Percentiles rank a stretch among this genome's conserved stretches.
Evolutionary conservation across 53 echinoderm and acorn worm genomes (phyloP).

Genomic region (Luidia sarsii): DNA sequence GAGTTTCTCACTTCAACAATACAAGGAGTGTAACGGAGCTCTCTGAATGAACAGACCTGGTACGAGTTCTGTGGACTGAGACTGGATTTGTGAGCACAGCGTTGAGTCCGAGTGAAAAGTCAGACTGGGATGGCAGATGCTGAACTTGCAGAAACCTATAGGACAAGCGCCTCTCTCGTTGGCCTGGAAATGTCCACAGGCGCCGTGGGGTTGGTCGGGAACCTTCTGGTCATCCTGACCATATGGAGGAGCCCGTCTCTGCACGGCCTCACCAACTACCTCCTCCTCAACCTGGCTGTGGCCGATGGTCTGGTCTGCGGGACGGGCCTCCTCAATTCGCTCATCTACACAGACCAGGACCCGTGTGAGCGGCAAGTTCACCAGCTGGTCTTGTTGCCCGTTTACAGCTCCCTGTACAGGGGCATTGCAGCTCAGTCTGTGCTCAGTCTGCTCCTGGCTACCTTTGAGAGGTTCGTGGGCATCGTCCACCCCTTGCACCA

Average conservation of each 20-base stretch:
- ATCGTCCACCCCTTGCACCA: background rate
- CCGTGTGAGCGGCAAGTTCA: background rate
- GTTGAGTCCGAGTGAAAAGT: no score
- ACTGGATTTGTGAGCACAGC: no score
- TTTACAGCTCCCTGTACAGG: background rate
- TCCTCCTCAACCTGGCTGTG: constrained; percentile 10
- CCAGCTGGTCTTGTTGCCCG: background rate
- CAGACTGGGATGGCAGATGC: no score
- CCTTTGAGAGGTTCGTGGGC: background rate
- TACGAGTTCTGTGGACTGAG: no score
- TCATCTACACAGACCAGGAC: background rate
- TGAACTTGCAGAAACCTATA: background rate
- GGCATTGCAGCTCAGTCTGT: background rate
- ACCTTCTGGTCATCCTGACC: constrained; percentile 9
- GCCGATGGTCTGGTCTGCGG: constrained; percentile 17
- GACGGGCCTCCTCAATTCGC: background rate
- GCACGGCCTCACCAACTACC: constrained; percentile 23
- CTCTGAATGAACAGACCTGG: no score
- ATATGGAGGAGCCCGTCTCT: background rate
- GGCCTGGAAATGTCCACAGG: background rate
- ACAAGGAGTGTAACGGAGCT: no score
- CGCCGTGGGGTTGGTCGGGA: constrained; percentile 7
- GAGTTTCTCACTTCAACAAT: no score
- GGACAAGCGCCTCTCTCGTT: background rate
- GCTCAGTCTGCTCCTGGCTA: background rate